Conservation (phyloP, 2,888 invertebrate genomes). For the Drosophila merina region DNA sequence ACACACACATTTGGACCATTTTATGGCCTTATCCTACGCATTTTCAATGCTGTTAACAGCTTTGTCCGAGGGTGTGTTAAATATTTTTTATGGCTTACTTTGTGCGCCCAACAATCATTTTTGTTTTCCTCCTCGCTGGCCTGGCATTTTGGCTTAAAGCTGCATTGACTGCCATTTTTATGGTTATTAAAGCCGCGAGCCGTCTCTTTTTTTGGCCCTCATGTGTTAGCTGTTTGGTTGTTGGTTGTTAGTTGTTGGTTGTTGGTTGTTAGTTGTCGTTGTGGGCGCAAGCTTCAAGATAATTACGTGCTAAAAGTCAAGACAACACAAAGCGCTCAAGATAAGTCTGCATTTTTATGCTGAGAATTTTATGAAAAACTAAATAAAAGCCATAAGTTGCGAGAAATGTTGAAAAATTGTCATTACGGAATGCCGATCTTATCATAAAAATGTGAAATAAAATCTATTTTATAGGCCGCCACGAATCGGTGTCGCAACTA, state of each 20-base stretch:
- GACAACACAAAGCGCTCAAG: constrained; percentile 57
- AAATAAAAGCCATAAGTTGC: constrained; percentile 13
- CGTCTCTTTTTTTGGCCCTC: constrained; percentile 39
- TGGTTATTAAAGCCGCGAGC: constrained; percentile 64
- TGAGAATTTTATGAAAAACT: constrained; percentile 28
- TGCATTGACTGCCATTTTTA: constrained; percentile 67
- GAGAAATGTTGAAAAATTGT: constrained; percentile 11
- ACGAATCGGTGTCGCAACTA: background rate
- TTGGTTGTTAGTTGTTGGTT: constrained; percentile 27
- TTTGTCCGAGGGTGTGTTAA: constrained; percentile 76
- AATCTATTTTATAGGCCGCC: background rate
- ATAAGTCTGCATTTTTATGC: constrained; percentile 45
- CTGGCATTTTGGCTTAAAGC: constrained; percentile 43
- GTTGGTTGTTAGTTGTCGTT: constrained; percentile 45
- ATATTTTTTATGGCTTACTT: constrained; percentile 74
- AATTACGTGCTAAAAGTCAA: constrained; percentile 64
- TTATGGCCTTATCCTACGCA: constrained; percentile 74
- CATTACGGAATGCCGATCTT: background rate
- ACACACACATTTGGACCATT: constrained; percentile 30
- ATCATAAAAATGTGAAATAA: background rate
- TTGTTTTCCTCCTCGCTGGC: constrained; percentile 26
- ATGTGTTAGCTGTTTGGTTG: constrained; percentile 39
- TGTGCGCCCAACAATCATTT: constrained; percentile 61
- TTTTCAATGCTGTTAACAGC: constrained; percentile 73
- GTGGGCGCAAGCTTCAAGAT: constrained; percentile 70